Percentiles rank a stretch among this genome's conserved stretches.
Conservation (phyloP, 2,888 invertebrate species). For the Cephus runcator region DNA sequence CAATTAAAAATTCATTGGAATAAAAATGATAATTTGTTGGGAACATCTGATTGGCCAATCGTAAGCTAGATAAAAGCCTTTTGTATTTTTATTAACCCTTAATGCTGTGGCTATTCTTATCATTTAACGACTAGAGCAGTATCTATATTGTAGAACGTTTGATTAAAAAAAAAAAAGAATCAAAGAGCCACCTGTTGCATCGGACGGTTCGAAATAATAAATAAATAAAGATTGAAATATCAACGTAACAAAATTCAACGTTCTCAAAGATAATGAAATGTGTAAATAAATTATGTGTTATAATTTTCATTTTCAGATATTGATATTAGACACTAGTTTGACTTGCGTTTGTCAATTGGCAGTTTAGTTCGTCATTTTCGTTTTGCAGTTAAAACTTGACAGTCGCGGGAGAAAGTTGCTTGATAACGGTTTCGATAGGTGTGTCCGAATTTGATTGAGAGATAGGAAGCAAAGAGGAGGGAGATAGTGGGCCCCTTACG, state of each 20-base stretch:
- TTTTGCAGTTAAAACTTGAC: no score
- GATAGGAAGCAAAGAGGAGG: neutral
- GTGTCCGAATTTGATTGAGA: neutral
- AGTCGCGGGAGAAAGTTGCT: no score
- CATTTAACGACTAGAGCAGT: neutral
- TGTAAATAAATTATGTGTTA: neutral
- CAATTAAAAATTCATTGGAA: neutral
- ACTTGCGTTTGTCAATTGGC: neutral
- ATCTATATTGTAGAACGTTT: neutral
- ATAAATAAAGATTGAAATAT: neutral
- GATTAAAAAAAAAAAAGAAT: neutral
- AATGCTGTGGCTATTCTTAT: neutral
- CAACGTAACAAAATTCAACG: neutral
- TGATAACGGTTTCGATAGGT: no score
- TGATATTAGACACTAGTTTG: neutral
- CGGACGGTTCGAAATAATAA: neutral
- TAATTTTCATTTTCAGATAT: neutral
- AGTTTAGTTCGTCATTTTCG: no score
- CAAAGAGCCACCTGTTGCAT: neutral
- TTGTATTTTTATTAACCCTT: neutral
- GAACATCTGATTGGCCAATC: neutral
- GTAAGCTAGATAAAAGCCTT: neutral
- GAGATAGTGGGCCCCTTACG: constrained; percentile 11
- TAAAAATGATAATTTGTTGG: neutral
- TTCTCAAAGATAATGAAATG: neutral